phyloP scores from a whole-genome alignment of 2,113 vertebrate genomes.

The Nanger granti region DNA sequence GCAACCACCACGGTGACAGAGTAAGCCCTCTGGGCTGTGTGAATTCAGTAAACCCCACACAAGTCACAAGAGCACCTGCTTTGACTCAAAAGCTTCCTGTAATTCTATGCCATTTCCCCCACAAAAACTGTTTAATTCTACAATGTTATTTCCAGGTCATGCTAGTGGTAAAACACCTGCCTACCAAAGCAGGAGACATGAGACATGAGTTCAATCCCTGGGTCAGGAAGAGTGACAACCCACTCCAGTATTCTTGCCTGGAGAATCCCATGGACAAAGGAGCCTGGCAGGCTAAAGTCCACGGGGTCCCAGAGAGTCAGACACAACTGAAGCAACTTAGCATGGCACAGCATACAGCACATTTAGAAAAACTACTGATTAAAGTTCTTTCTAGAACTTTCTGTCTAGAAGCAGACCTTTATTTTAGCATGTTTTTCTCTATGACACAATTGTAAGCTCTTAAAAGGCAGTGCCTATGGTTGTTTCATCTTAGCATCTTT shows the following conservation, averaged over 20 bases:
- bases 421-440: background rate
- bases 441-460: background rate
- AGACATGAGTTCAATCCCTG: background rate
- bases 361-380: background rate
- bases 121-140: background rate
- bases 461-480: fast-evolving
- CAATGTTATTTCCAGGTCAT: background rate
- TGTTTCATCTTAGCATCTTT: background rate
- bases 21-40: background rate
- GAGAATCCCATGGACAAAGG: background rate
- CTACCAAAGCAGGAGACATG: background rate
- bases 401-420: background rate
- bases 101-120: background rate
- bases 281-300: background rate
- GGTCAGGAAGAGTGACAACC: background rate
- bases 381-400: background rate
- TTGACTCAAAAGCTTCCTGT: background rate
- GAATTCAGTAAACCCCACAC: background rate
- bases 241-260: background rate
- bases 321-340: background rate
- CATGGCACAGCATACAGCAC: background rate
- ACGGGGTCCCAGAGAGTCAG: background rate
- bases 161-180: background rate
- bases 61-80: background rate
- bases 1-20: background rate